A percentile compares a stretch with the other conserved stretches of the same genome.
Conservation (phyloP, 1,140 invertebrate species). For the Platorchestia sp. region DNA sequence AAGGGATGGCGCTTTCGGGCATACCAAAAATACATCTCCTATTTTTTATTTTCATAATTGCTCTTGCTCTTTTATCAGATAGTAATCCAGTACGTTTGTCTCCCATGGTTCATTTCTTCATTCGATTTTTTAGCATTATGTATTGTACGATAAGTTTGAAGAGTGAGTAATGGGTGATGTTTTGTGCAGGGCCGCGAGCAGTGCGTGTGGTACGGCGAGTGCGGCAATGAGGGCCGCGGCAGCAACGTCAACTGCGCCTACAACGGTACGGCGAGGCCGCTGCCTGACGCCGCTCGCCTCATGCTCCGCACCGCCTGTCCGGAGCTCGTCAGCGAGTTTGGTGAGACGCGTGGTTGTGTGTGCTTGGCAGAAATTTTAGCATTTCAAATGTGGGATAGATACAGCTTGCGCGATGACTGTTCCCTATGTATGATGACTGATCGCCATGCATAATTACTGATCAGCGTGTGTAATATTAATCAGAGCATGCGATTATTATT, state of each 20-base stretch:
- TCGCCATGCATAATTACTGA: no score
- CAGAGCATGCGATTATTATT: no score
- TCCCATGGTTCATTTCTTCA: background rate
- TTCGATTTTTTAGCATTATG: no score
- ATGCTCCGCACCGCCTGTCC: constrained; percentile 60
- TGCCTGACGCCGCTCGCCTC: constrained; percentile 70
- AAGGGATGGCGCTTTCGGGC: no score
- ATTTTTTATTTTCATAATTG: background rate
- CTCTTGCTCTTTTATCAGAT: background rate
- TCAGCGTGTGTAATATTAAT: no score
- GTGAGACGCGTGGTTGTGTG: constrained; percentile 50
- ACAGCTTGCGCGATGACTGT: no score
- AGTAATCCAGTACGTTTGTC: background rate
- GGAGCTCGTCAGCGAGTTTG: constrained; percentile 62
- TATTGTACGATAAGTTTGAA: no score
- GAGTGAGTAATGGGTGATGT: no score
- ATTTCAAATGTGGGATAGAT: no score
- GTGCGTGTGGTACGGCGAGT: constrained; percentile 85
- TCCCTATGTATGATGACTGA: no score
- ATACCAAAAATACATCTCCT: background rate
- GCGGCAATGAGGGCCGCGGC: constrained; percentile 71
- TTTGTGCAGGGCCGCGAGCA: constrained; percentile 71
- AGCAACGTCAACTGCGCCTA: constrained; percentile 80
- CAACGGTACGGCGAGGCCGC: constrained; percentile 78
- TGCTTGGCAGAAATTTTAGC: no score